Evolutionary conservation across 2,888 invertebrate species (phyloP).

Genomic region (Drosophila incognita): DNA sequence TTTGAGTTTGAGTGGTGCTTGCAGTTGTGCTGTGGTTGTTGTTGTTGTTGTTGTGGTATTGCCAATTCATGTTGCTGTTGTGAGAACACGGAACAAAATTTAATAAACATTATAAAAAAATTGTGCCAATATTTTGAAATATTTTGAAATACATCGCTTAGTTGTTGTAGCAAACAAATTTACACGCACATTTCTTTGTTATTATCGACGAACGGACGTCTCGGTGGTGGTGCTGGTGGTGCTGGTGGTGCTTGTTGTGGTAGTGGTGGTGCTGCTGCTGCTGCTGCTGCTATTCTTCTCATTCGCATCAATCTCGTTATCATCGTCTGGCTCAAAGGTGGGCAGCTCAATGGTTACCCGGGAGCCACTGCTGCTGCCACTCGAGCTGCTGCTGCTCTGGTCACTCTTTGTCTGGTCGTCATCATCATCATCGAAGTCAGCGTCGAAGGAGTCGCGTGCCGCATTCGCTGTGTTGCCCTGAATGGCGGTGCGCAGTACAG

Average conservation of each 20-base stretch:
- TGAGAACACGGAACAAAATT: constrained; percentile 48
- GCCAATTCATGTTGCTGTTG: constrained; percentile 51
- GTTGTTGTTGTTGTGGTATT: constrained; percentile 44
- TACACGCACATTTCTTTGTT: constrained; percentile 52
- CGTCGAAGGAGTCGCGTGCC: constrained; percentile 85
- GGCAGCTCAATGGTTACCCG: constrained; percentile 88
- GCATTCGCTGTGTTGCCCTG: constrained; percentile 83
- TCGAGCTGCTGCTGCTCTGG: constrained; percentile 33
- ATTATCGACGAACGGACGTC: constrained; percentile 14
- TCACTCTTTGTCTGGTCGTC: constrained; percentile 65
- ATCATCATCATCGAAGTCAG: constrained; percentile 86
- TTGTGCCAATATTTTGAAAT: constrained; percentile 24
- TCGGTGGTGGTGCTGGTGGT: constrained; percentile 31
- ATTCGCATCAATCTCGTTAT: constrained; percentile 85
- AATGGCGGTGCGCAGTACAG: constrained; percentile 86
- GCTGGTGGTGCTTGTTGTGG: not conserved
- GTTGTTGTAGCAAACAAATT: constrained; percentile 71
- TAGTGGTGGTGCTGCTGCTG: constrained; percentile 15
- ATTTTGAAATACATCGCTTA: constrained; percentile 26
- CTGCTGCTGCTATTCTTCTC: constrained; percentile 42
- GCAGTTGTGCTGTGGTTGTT: constrained; percentile 16
- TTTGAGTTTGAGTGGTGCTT: constrained; percentile 17
- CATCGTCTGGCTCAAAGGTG: constrained; percentile 89
- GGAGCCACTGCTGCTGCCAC: constrained; percentile 81
- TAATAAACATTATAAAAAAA: constrained; percentile 30